Conservation (phyloP, 2,797 vertebrate species). For the Melopsittacus undulatus region DNA sequence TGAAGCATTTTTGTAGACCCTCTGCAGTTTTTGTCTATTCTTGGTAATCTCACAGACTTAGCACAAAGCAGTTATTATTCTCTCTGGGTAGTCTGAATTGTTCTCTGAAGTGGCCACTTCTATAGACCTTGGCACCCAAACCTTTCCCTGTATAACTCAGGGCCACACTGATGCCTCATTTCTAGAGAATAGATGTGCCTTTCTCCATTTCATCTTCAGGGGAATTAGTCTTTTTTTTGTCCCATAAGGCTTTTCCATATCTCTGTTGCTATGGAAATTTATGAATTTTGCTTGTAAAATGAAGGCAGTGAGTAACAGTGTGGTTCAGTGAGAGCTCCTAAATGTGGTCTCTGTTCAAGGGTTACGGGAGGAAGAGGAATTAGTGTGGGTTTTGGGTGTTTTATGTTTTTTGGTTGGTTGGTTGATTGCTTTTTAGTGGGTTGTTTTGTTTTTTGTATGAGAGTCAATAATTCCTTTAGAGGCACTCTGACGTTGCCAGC, state of each 20-base stretch:
- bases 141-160: neutral
- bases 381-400: neutral
- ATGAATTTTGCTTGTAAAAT: neutral
- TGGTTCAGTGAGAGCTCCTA: constrained; percentile 1
- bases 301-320: neutral
- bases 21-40: neutral
- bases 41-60: neutral
- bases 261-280: constrained; percentile 10
- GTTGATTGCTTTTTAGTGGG: neutral
- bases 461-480: neutral
- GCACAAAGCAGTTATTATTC: neutral
- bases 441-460: neutral
- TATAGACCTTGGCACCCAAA: neutral
- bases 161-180: neutral
- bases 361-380: neutral
- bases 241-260: neutral
- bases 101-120: neutral
- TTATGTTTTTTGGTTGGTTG: neutral
- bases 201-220: neutral
- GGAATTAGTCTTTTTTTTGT: neutral
- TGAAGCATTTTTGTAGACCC: neutral
- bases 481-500: neutral
- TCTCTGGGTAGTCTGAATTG: neutral
- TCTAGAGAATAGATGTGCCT: neutral
- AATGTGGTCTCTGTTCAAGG: constrained; percentile 15